Conservation (phyloP, 2,797 vertebrate genomes). For the Chiloscyllium punctatum region DNA sequence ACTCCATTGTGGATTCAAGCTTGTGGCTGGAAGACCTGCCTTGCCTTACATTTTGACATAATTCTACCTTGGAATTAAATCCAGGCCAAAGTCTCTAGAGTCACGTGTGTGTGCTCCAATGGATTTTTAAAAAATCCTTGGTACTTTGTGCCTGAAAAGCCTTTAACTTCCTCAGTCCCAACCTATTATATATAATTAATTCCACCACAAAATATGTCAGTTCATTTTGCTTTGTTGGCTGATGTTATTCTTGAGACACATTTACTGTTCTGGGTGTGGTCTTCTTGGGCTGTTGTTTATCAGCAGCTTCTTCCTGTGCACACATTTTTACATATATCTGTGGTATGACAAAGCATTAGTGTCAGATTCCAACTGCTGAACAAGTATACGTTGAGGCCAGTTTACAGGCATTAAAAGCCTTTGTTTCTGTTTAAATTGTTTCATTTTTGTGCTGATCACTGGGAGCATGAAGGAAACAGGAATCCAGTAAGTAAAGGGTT, state of each 20-base stretch:
- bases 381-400: neutral
- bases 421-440: neutral
- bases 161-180: neutral
- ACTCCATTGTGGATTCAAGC: neutral
- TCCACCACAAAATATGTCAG: neutral
- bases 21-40: neutral
- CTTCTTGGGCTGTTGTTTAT: neutral
- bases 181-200: neutral
- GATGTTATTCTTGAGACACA: neutral
- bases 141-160: neutral
- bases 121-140: neutral
- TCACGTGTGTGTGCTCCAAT: no score
- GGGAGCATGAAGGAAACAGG: constrained; percentile 1
- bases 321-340: neutral
- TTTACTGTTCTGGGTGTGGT: neutral
- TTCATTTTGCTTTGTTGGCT: neutral
- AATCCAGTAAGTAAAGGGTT: neutral
- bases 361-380: neutral
- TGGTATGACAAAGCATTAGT: neutral
- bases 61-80: neutral
- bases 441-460: neutral
- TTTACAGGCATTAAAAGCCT: neutral
- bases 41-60: neutral
- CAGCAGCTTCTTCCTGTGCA: neutral
- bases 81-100: neutral